These are phyloP conservation scores for Laticauda colubrina DNA, from an alignment of 2,113 vertebrate genomes.

Conservation along the genomic window DNA sequence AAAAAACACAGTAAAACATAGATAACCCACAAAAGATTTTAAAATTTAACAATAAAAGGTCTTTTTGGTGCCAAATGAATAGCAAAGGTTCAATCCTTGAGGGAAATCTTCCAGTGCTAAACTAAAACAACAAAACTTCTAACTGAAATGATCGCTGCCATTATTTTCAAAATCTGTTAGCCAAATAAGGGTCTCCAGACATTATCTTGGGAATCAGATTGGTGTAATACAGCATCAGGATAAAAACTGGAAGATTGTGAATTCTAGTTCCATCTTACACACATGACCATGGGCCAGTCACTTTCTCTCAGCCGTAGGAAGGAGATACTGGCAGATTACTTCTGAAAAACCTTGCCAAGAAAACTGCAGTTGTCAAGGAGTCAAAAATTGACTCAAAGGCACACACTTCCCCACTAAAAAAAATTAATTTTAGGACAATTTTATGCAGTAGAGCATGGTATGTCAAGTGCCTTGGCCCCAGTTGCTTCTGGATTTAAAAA, in stretches of 20 bases:
- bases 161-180: background rate
- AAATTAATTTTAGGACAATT: background rate
- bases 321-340: background rate
- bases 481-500: background rate
- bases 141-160: background rate
- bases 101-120: background rate
- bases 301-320: background rate
- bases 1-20: background rate
- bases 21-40: background rate
- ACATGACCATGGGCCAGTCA: background rate
- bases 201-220: background rate
- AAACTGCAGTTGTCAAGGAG: background rate
- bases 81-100: background rate
- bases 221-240: background rate
- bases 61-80: background rate
- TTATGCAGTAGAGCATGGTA: background rate
- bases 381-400: background rate
- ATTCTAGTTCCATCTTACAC: background rate
- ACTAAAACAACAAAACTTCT: background rate
- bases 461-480: background rate
- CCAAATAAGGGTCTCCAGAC: background rate
- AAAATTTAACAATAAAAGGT: background rate
- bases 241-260: background rate
- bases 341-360: background rate
- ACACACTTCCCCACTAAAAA: background rate